These are phyloP conservation scores for Mungos mungo DNA, from an alignment of 2,113 vertebrate genomes.

Conservation along the genomic window DNA sequence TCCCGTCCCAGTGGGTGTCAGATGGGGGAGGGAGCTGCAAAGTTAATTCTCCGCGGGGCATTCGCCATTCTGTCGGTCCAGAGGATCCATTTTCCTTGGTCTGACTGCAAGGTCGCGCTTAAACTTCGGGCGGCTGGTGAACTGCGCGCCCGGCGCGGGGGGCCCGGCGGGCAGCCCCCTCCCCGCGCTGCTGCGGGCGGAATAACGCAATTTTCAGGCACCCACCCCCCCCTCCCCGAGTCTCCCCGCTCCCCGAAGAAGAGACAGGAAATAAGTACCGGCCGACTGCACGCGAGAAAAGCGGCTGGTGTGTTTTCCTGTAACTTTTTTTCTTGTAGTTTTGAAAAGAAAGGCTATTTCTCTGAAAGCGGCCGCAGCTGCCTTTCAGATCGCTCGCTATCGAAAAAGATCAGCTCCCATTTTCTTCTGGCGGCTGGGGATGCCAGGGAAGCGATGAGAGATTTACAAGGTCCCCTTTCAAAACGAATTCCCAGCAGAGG, in stretches of 20 bases:
- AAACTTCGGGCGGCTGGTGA: not conserved
- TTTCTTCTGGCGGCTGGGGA: slow-evolving; percentile 70
- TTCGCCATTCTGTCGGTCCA: not conserved
- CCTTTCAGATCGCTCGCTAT: not conserved
- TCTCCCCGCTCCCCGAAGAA: not conserved
- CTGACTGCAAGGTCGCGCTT: not conserved
- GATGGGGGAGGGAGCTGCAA: not conserved
- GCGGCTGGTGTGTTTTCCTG: not conserved
- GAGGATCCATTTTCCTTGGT: not conserved
- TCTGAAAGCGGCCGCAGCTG: not conserved
- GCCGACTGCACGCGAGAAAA: not conserved
- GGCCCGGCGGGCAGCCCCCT: not conserved
- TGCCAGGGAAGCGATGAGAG: slow-evolving; percentile 69
- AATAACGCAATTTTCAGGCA: not conserved
- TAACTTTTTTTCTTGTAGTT: slow-evolving; percentile 58
- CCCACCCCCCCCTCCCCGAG: not conserved
- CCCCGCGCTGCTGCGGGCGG: accelerated
- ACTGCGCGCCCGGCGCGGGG: not conserved
- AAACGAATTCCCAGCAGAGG: slow-evolving; percentile 78
- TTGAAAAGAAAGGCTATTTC: slow-evolving; percentile 39
- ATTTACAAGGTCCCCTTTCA: slow-evolving; percentile 83
- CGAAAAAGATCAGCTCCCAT: slow-evolving; percentile 55
- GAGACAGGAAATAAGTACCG: not conserved
- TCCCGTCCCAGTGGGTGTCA: not conserved
- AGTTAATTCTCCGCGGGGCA: not conserved